A percentile compares a stretch with the other conserved stretches of the same genome.
phyloP scores from a whole-genome alignment of 2,797 vertebrate genomes.

The Hylomyscus alleni region DNA sequence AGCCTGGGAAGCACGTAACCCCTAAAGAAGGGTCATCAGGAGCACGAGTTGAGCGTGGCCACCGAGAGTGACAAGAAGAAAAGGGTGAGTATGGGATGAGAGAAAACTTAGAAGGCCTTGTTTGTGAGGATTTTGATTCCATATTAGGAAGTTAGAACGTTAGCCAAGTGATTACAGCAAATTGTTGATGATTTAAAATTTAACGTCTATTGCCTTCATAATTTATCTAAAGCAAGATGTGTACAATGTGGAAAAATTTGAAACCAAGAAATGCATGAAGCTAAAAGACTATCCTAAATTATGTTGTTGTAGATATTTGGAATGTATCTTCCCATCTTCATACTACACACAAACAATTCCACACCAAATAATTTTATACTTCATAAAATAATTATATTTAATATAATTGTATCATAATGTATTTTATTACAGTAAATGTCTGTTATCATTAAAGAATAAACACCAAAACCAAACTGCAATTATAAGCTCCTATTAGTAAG shows the following conservation, averaged over 20 bases:
- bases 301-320: neutral
- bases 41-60: neutral
- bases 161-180: neutral
- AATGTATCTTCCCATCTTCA: neutral
- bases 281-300: neutral
- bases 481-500: neutral
- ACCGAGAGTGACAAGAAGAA: fast-evolving
- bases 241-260: neutral
- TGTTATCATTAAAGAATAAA: slow-evolving; percentile 9
- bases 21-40: neutral
- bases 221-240: slow-evolving; percentile 4
- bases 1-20: neutral
- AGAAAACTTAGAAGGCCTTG: neutral
- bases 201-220: neutral
- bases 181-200: neutral
- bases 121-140: neutral
- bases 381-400: slow-evolving; percentile 16
- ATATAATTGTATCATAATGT: neutral
- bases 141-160: neutral
- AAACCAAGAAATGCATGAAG: neutral
- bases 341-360: neutral
- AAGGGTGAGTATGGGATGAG: fast-evolving
- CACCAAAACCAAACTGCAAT: slow-evolving; percentile 15
- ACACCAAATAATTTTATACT: neutral
- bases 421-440: neutral